These are phyloP conservation scores for Andinoacara biseriatus DNA, from an alignment of 2,113 vertebrate genomes.

Conservation along the genomic window DNA sequence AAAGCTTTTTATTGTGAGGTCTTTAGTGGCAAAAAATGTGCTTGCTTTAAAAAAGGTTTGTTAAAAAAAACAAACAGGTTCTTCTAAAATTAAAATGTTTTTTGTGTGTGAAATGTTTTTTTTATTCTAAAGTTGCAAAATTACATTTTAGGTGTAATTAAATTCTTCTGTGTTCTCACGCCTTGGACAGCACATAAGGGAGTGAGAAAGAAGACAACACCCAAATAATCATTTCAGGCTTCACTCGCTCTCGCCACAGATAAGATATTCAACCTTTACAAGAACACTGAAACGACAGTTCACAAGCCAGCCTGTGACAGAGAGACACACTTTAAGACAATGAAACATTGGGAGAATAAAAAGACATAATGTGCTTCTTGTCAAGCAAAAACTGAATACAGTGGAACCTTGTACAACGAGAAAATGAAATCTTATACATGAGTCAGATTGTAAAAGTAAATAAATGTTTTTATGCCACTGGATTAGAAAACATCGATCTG, in stretches of 20 bases:
- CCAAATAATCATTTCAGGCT: constrained; percentile 13
- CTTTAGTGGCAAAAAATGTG: not conserved
- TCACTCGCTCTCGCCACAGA: constrained; percentile 4
- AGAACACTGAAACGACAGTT: constrained; percentile 26
- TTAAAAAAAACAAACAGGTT: not conserved
- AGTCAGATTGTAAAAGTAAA: not conserved
- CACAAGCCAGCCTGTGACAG: not conserved
- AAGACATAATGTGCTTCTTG: not conserved
- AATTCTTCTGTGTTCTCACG: not conserved
- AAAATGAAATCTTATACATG: not conserved
- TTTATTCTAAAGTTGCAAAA: not conserved
- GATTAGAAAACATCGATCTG: not conserved
- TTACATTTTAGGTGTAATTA: not conserved
- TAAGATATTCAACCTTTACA: constrained; percentile 8
- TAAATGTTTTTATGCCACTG: not conserved
- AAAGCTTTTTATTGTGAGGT: not conserved
- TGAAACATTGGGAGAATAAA: not conserved
- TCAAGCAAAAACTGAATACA: not conserved
- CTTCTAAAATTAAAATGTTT: not conserved
- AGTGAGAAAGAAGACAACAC: constrained; percentile 16
- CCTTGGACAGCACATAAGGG: not conserved
- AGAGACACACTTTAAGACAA: not conserved
- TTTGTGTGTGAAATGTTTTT: not conserved
- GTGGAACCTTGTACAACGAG: not conserved
- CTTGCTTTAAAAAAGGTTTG: not conserved